Evolutionary conservation across 2,888 invertebrate genomes (phyloP).

Genomic region (Cerastoderma edule): DNA sequence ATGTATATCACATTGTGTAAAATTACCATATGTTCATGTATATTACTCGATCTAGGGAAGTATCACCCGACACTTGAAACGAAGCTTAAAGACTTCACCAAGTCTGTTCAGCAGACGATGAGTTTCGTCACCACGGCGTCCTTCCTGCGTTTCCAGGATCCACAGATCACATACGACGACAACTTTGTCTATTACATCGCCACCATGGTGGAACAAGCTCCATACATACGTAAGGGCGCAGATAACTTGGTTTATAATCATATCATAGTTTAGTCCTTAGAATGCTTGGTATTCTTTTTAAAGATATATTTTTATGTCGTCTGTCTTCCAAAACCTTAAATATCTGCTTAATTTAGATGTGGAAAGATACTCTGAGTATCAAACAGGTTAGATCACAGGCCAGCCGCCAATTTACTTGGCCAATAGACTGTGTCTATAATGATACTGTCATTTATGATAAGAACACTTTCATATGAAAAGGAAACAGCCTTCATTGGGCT

Average conservation of each 20-base stretch:
- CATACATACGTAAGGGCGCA: conserved; percentile 56
- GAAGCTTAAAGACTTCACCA: conserved; percentile 59
- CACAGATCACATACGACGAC: conserved; percentile 63
- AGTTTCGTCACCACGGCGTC: conserved; percentile 57
- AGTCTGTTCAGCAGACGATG: conserved; percentile 57
- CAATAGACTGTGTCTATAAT: no score
- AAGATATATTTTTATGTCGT: no score
- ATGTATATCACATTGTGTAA: no score
- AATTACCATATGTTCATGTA: neutral
- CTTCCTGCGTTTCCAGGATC: conserved; percentile 67
- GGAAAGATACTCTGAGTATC: no score
- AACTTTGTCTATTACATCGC: conserved; percentile 61
- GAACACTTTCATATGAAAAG: no score
- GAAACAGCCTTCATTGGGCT: no score
- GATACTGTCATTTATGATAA: no score
- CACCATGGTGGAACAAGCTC: conserved; percentile 69
- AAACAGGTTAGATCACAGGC: no score
- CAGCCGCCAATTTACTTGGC: no score
- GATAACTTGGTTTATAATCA: neutral
- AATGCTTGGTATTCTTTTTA: no score
- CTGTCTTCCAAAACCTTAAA: no score
- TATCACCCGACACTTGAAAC: conserved; percentile 68
- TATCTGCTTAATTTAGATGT: no score
- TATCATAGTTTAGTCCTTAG: neutral
- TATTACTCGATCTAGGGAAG: conserved; percentile 45